Percentiles rank a stretch among this genome's conserved stretches.
These are phyloP conservation scores for Hirundo rustica DNA, from an alignment of 2,797 vertebrate species.

Conservation along the genomic window DNA sequence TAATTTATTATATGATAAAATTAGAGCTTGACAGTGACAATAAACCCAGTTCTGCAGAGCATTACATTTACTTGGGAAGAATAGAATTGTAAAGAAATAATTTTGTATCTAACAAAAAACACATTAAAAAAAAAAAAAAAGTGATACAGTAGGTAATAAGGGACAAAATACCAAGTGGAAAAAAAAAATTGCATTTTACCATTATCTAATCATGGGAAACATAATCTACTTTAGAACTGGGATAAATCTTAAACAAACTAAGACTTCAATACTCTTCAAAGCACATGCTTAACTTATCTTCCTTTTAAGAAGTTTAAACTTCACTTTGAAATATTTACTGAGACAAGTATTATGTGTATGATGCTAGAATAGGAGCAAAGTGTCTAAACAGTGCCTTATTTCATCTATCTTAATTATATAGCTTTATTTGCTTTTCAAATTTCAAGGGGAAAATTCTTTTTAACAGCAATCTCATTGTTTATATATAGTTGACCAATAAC, in stretches of 20 bases:
- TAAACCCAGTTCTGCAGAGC: not conserved
- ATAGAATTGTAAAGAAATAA: not conserved
- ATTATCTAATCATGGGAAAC: not conserved
- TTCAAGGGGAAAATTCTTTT: not conserved
- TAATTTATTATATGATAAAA: slow-evolving; percentile 11
- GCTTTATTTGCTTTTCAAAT: not conserved
- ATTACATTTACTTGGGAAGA: not conserved
- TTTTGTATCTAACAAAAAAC: not conserved
- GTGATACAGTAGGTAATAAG: not conserved
- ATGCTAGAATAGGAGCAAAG: not conserved
- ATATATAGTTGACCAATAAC: not conserved
- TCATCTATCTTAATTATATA: not conserved
- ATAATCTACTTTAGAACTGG: slow-evolving; percentile 27
- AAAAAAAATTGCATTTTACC: not conserved
- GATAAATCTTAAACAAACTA: slow-evolving; percentile 52
- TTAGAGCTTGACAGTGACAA: slow-evolving; percentile 6
- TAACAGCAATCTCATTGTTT: not conserved
- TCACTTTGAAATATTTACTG: not conserved
- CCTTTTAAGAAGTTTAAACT: not conserved
- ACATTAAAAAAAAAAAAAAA: not conserved
- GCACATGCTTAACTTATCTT: not conserved
- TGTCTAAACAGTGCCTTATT: not conserved
- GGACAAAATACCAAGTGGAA: not conserved
- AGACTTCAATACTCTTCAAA: slow-evolving; percentile 47
- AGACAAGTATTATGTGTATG: not conserved